Percentiles rank a stretch among this genome's conserved stretches.
These are phyloP conservation scores for Hydrochoerus hydrochaeris DNA, from an alignment of 2,113 vertebrate genomes.

Conservation along the genomic window DNA sequence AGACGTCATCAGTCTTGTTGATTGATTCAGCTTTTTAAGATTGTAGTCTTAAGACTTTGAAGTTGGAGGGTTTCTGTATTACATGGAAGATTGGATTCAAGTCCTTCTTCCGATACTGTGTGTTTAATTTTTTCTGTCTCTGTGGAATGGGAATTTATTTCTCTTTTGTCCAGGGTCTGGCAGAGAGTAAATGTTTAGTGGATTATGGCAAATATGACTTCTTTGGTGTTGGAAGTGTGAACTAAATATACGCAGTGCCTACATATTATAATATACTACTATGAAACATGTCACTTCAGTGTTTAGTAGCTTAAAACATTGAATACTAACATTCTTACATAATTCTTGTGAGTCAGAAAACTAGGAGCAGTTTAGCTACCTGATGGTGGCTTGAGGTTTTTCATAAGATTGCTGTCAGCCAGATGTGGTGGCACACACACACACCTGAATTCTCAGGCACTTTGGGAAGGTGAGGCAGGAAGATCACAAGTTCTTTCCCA, in stretches of 20 bases:
- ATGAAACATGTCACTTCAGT: neutral
- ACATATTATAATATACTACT: neutral
- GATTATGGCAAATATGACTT: slow-evolving; percentile 40
- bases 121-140: neutral
- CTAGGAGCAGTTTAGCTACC: neutral
- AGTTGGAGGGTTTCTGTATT: neutral
- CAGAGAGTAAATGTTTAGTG: neutral
- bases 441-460: neutral
- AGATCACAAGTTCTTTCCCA: neutral
- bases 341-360: slow-evolving; percentile 13
- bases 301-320: slow-evolving; percentile 24
- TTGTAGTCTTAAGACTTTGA: slow-evolving; percentile 27
- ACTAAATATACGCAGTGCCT: neutral
- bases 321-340: neutral
- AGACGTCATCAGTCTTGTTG: neutral
- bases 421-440: neutral
- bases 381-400: neutral
- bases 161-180: slow-evolving; percentile 12
- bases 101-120: neutral
- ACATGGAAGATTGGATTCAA: neutral
- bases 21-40: slow-evolving; percentile 21
- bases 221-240: neutral
- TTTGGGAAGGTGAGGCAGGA: neutral
- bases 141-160: slow-evolving; percentile 12
- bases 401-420: neutral